Evolutionary conservation across 2,113 vertebrate species (phyloP), one percentile per base, ranked within the genome.

Genomic region (Carassius auratus): DNA sequence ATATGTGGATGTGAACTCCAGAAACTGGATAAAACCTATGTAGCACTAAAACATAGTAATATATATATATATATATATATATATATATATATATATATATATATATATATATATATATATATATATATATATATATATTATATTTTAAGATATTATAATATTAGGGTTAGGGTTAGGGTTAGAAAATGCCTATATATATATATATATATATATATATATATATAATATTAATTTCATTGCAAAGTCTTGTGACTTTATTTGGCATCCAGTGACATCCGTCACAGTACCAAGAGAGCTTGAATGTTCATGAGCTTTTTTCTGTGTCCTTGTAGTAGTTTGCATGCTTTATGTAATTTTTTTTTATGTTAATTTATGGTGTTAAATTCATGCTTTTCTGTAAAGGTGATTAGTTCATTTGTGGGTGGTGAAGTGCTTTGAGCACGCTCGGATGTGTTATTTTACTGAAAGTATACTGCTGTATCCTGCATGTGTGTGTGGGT

Each of bases 341-440:
- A 48, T 12, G 50, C 21, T 62, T 79, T 62, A 42, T 74, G 57
- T 45, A 8, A 79, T 80, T 80, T 7, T n/a, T n/a, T 7, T 59
- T 26, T 26, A 80, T 80, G 59, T 62, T 80, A 10, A 48, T 80
- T 80, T 64, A 64, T 64, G n/a, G 8, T 80, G 36, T 2, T 62
- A 26, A 61, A 45, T 79, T 75, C 42, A 50, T 13, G 5, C 5
- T 62, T 79, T 62, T 45, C 17, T 12, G 38, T 12, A 81, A 12
- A 42, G 59, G 59, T 26, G 23, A 64, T 64, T 48, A 64, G 38
- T 80, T 26, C 36, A 26, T 64, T 81, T 23, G 78, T 62, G 38
- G 78, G 78, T 66, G 78, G 61, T 81, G 59, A 48, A 45, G 59
- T 30, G 59, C 59, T 81, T 48, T 30, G 38, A 80, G 78, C 38